These are phyloP conservation scores for Drosophila nannoptera DNA, from an alignment of 1,140 invertebrate species.

Conservation along the genomic window DNA sequence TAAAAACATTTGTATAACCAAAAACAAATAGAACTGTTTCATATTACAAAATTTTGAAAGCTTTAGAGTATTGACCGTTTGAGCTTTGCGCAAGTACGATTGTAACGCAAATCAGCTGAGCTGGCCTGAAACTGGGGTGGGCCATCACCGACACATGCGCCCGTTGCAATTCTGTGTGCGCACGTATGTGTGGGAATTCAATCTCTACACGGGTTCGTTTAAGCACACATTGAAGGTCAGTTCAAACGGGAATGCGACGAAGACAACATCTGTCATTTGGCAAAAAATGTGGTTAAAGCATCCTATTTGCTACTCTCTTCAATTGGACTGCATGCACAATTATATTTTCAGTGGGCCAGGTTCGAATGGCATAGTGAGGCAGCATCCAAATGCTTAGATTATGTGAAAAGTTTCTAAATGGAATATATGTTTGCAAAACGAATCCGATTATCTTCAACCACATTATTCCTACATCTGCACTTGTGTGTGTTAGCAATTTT, in stretches of 20 bases:
- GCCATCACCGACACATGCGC: conserved; percentile 39
- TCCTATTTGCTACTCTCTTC: conserved; percentile 4
- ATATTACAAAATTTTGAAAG: conserved; percentile 24
- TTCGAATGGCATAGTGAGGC: conserved; percentile 20
- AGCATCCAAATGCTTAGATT: conserved; percentile 40
- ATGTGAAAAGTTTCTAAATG: conserved; percentile 45
- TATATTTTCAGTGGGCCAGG: conserved; percentile 56
- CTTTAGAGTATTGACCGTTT: conserved; percentile 25
- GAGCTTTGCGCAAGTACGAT: conserved; percentile 68
- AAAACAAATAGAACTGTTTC: background rate
- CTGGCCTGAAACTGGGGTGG: conserved; percentile 10
- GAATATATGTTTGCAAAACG: conserved; percentile 42
- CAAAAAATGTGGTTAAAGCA: conserved; percentile 31
- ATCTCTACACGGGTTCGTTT: conserved; percentile 50
- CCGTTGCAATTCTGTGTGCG: conserved; percentile 25
- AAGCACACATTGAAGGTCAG: conserved; percentile 63
- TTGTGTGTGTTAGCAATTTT: conserved; percentile 29
- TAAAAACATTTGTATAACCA: background rate
- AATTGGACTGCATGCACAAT: conserved; percentile 48
- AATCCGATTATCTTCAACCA: conserved; percentile 26
- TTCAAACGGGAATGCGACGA: conserved; percentile 61
- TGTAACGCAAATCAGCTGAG: conserved; percentile 62
- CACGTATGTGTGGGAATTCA: conserved; percentile 43
- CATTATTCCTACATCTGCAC: conserved; percentile 3
- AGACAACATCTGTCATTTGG: conserved; percentile 46